A percentile compares a stretch with the other conserved stretches of the same genome.
phyloP scores from a whole-genome alignment of 2,113 vertebrate species.

The Tangachromis dhanisi region DNA sequence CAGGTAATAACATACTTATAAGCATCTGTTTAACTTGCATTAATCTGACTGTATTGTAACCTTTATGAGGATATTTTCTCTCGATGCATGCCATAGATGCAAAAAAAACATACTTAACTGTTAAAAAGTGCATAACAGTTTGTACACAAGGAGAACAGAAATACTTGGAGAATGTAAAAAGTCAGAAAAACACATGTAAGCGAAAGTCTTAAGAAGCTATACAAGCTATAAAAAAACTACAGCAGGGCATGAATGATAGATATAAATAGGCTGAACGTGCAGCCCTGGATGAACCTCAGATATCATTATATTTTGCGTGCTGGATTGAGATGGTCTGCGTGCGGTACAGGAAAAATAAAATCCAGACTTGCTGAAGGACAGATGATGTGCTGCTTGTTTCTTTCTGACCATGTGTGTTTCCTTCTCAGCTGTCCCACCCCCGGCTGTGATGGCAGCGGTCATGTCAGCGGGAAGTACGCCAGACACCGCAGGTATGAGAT shows the following conservation, averaged over 20 bases:
- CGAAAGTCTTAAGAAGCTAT: background rate
- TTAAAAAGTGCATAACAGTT: background rate
- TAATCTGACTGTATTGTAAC: background rate
- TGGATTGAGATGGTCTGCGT: background rate
- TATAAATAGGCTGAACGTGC: background rate
- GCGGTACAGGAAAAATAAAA: background rate
- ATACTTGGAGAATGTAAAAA: background rate
- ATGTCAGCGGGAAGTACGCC: constrained; percentile 97
- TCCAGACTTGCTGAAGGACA: background rate
- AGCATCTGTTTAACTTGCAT: background rate
- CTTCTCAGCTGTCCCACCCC: constrained; percentile 90
- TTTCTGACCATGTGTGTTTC: background rate
- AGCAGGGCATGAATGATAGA: background rate
- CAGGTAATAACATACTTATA: background rate
- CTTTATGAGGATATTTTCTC: background rate
- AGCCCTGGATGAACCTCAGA: background rate
- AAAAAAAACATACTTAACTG: background rate
- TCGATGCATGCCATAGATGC: background rate
- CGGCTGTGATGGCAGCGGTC: constrained; percentile 94
- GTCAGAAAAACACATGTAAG: background rate
- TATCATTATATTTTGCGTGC: background rate
- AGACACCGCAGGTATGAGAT: constrained; percentile 88
- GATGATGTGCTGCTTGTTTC: background rate
- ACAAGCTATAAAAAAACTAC: background rate
- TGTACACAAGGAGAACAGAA: background rate